Base-by-base conservation (phyloP, 2,797 vertebrate genomes). In the Sciurus carolinensis region DNA sequence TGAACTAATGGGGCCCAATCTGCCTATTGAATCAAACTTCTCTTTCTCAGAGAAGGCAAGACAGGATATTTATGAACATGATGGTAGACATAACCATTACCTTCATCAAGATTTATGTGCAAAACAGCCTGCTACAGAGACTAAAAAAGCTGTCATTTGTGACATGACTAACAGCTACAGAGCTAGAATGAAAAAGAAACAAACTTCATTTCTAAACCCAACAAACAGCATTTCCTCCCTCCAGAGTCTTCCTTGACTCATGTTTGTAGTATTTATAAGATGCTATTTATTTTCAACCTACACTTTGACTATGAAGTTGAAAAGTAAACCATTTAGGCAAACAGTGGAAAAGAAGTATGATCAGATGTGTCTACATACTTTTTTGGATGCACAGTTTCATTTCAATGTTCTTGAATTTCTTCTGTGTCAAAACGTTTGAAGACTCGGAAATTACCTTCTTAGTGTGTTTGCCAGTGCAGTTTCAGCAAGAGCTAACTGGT, bases 381-480 rank as follows among this genome's bases (percentile, higher is more conserved):
- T 54, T 82, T 81, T 81, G 75, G n/a, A 57, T 71, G 39, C 9
- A 28, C 28, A 73, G 59, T 44, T 95, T 86, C 20, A 39, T 67
- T 88, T 15, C 15, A 85, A 26, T 1, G 64, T 77, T 80, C 17
- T 39, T 83, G 77, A 82, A 36, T 94, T 52, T 7, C 0, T 36
- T 94, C 42, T 79, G 11, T 76, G 69, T 54, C 73, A 86, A 86
- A 95, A 76, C 13, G 20, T 62, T 87, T 71, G 44, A 86, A 79
- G 71, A 30, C 4, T 13, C 67, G 22, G 52, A 95, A 94, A 77
- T 94, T 87, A 62, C n/a, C 62, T 94, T 88, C 12, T 50, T 80
- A 44, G 7, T 10, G 88, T 91, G 17, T 50, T 39, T 93, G 9
- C 1, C 36, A 52, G 33, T 0, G 69, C n/a, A 12, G 1, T 62